A percentile compares a stretch with the other conserved stretches of the same genome.
phyloP scores from a whole-genome alignment of 2,888 invertebrate species.

The Lasioglossum marginatum region DNA sequence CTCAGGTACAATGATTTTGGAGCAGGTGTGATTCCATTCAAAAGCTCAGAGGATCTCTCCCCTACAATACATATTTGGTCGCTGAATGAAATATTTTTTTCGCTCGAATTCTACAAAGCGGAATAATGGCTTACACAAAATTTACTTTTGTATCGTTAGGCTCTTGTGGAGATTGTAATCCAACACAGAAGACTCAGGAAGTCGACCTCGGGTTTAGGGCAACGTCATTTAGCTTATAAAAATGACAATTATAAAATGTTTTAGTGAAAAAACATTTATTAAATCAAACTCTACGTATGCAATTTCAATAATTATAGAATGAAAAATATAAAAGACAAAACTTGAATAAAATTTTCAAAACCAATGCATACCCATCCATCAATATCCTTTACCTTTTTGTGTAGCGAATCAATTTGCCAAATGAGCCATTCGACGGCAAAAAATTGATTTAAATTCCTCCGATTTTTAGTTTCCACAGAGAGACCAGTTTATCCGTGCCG shows the following conservation, averaged over 20 bases:
- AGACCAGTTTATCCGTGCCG: neutral
- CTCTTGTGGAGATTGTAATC: neutral
- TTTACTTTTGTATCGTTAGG: neutral
- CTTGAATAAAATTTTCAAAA: neutral
- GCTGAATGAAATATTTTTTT: neutral
- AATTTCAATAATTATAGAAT: no score
- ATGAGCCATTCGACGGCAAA: neutral
- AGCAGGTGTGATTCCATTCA: conserved; percentile 1
- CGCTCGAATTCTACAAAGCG: neutral
- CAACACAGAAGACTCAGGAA: no score
- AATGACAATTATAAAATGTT: no score
- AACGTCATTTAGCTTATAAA: neutral
- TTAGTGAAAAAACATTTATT: no score
- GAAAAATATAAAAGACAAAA: neutral
- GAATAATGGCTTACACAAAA: neutral
- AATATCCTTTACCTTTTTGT: neutral
- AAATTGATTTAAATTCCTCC: neutral
- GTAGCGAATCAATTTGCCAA: neutral
- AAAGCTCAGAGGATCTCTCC: neutral
- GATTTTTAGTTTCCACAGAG: neutral
- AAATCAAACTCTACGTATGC: no score
- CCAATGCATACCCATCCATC: neutral
- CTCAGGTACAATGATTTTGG: neutral
- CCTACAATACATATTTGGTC: neutral
- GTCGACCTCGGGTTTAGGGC: neutral